Percentiles rank a stretch among this genome's conserved stretches.
Conservation (phyloP, 2,888 invertebrate genomes). For the Hyles lineata region DNA sequence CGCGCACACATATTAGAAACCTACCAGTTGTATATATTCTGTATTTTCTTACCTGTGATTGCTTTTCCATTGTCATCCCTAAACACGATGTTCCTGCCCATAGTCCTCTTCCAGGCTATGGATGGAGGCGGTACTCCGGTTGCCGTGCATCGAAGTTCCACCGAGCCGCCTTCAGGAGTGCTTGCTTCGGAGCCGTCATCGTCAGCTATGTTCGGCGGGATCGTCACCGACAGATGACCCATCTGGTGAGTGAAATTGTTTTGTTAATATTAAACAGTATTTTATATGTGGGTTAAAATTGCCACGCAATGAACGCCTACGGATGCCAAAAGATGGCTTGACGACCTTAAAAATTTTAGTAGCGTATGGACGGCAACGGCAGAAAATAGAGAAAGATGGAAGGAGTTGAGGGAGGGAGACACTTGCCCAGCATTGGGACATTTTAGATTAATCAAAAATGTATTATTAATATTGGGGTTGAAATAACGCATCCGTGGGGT, state of each 20-base stretch:
- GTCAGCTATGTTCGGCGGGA: constrained; percentile 93
- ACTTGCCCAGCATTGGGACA: too few relatives aligned
- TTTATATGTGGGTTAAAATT: too few relatives aligned
- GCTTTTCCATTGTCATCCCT: constrained; percentile 88
- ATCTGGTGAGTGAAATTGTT: constrained; percentile 84
- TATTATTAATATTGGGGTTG: too few relatives aligned
- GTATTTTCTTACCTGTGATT: constrained; percentile 83
- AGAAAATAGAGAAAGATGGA: too few relatives aligned
- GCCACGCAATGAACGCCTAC: too few relatives aligned
- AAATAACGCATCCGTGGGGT: too few relatives aligned
- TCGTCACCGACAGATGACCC: constrained; percentile 93
- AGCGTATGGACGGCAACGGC: too few relatives aligned
- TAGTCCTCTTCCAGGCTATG: constrained; percentile 92
- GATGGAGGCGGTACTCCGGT: constrained; percentile 92
- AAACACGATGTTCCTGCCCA: constrained; percentile 89
- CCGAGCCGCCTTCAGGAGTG: constrained; percentile 91
- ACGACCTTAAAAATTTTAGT: too few relatives aligned
- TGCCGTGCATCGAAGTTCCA: constrained; percentile 90
- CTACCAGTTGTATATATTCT: not conserved
- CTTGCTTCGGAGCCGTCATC: constrained; percentile 86
- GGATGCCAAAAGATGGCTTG: too few relatives aligned
- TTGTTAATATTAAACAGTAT: constrained; percentile 8
- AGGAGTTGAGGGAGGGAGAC: too few relatives aligned
- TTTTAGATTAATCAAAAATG: too few relatives aligned
- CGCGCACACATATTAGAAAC: too few relatives aligned